Conservation (phyloP, 2,113 vertebrate species). For the Pampusana beccarii region DNA sequence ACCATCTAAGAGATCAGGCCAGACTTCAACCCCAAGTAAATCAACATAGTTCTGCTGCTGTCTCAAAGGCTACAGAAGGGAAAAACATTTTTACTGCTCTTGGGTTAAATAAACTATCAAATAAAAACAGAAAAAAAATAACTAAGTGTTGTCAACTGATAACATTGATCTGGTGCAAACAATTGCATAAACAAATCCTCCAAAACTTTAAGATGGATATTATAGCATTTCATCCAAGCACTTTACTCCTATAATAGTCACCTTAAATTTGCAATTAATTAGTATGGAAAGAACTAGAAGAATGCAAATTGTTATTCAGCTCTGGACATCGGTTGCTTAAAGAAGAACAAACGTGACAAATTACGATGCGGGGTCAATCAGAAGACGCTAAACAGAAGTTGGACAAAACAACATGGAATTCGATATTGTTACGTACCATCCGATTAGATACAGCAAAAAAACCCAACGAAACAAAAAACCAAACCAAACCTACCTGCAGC, state of each 20-base stretch:
- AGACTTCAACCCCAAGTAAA: neutral
- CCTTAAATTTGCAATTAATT: neutral
- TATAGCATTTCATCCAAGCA: neutral
- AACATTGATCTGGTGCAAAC: neutral
- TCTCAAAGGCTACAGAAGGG: neutral
- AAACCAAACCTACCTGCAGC: slow-evolving; percentile 88
- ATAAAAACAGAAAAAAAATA: neutral
- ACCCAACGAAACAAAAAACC: neutral
- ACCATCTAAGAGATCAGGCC: neutral
- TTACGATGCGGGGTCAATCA: neutral
- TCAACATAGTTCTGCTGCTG: neutral
- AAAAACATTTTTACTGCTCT: neutral
- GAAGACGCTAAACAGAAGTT: slow-evolving; percentile 13
- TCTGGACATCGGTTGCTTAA: neutral
- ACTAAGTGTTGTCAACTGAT: neutral
- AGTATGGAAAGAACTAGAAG: neutral
- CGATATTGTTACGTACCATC: slow-evolving; percentile 26
- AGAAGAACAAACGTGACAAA: neutral
- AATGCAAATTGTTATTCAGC: neutral
- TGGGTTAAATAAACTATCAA: neutral
- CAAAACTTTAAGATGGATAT: neutral
- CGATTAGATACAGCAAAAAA: slow-evolving; percentile 57
- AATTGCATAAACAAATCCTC: neutral
- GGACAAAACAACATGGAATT: slow-evolving; percentile 59
- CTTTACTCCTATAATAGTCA: neutral